Base-by-base conservation (phyloP, 2,888 invertebrate species). In the Unio delphinus region DNA sequence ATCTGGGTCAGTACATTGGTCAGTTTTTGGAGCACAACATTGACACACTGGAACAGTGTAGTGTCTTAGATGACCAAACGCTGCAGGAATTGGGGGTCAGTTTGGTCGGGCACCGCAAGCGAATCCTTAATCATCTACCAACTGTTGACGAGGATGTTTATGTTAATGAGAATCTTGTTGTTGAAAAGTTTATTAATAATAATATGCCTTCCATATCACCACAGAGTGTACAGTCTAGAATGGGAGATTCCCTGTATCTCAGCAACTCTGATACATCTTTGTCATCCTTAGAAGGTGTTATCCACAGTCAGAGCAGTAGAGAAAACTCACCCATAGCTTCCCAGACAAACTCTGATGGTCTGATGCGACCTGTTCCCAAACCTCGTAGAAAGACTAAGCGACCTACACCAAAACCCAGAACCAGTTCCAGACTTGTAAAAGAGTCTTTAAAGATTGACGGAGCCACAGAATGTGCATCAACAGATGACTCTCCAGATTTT, bases 51-150 rank as follows among this genome's bases (percentile, higher is more conserved):
- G 62, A 70, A 55, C 69, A 67, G 60, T 71, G 67, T 65, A 65
- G 67, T 17, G 26, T 20, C 57, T 56, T 74, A n/a, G 64, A 72
- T 64, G 70, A 73, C 18, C 58, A 67, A 6, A 68, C n/a, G 1
- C 70, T 75, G 1, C 28, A 28, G 8, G 28, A 65, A 3, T 62
- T 77, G 34, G 77, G 77, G 17, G 64, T 74, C 7, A 62, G 55
- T 11, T 62, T 68, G 15, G 56, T 62, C 0, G 66, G 69, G 2
- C 74, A 77, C 60, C 70, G 67, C 18, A 61, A 61, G 55, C 63
- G 76, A 57, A 76, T 76, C 28, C 61, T 76, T 5, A 68, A 54
- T 17, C 72, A 76, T 61, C 66, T 76, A 34, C 76, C 76, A 1
- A 62, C 61, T 60, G 54, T 57, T 26, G 62, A 58, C 8, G 61